Conservation (phyloP, 1,140 invertebrate genomes). For the Scaptomyza montana region DNA sequence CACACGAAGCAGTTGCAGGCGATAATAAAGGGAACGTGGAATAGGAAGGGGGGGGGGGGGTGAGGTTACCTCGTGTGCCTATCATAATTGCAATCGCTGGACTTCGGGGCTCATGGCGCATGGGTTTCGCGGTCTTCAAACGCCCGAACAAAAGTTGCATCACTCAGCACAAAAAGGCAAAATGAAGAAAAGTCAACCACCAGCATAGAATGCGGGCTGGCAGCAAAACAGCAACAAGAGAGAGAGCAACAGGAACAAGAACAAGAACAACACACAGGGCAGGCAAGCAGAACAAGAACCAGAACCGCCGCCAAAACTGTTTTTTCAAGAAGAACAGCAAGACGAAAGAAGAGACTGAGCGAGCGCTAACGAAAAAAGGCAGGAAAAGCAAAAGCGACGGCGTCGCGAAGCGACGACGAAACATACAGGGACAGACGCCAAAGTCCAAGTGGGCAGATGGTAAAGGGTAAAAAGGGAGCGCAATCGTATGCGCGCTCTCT, state of each 20-base stretch:
- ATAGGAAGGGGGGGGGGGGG: neutral
- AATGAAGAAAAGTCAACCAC: constrained; percentile 78
- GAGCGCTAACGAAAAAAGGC: constrained; percentile 20
- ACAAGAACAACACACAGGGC: constrained; percentile 41
- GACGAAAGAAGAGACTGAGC: constrained; percentile 34
- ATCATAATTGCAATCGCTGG: constrained; percentile 48
- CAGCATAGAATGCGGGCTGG: constrained; percentile 78
- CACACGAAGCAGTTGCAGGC: constrained; percentile 34
- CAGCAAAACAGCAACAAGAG: constrained; percentile 43
- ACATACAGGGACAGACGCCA: constrained; percentile 30
- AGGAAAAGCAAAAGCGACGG: constrained; percentile 22
- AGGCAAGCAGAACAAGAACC: constrained; percentile 39
- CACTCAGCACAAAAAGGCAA: constrained; percentile 72
- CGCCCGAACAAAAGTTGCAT: constrained; percentile 69
- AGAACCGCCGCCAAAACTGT: constrained; percentile 20
- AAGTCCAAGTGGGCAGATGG: constrained; percentile 31
- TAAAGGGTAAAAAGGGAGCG: constrained; percentile 45
- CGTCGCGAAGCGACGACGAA: neutral
- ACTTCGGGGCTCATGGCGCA: constrained; percentile 6
- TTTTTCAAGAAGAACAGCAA: constrained; percentile 34
- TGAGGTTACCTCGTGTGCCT: constrained; percentile 33
- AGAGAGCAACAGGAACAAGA: constrained; percentile 50
- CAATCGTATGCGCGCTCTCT: constrained; percentile 8
- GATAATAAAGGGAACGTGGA: constrained; percentile 18
- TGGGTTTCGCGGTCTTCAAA: constrained; percentile 46